Evolutionary conservation across 1,140 invertebrate genomes (phyloP).

Genomic region (Aphelinus atriplicis): DNA sequence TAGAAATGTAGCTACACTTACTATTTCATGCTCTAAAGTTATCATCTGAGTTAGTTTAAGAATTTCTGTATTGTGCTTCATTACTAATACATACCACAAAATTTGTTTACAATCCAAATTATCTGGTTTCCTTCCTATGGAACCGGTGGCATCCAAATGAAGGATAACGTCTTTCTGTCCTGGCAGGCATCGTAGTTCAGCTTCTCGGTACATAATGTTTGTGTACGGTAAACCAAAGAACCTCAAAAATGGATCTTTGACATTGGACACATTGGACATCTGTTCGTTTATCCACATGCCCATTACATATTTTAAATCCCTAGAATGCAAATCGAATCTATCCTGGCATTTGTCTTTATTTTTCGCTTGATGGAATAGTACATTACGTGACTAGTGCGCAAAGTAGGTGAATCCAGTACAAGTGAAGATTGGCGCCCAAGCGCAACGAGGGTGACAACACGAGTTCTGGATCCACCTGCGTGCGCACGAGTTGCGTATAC

Average conservation of each 20-base stretch:
- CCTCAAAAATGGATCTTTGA: slow-evolving; percentile 31
- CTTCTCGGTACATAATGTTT: slow-evolving; percentile 27
- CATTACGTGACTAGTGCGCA: too few relatives aligned
- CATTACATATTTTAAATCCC: slow-evolving; percentile 22
- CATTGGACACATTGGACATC: not conserved
- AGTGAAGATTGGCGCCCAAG: too few relatives aligned
- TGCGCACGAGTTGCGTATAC: too few relatives aligned
- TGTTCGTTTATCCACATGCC: slow-evolving; percentile 28
- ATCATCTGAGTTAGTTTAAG: slow-evolving; percentile 37
- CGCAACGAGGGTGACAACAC: too few relatives aligned
- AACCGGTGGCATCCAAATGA: slow-evolving; percentile 40
- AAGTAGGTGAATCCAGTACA: too few relatives aligned
- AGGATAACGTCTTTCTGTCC: not conserved
- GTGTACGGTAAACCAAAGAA: slow-evolving; percentile 17
- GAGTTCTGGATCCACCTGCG: too few relatives aligned
- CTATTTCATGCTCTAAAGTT: slow-evolving; percentile 27
- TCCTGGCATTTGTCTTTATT: slow-evolving; percentile 28
- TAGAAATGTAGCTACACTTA: not conserved
- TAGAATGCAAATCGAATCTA: slow-evolving; percentile 13
- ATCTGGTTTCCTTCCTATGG: slow-evolving; percentile 29
- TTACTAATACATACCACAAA: slow-evolving; percentile 37
- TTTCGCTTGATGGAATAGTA: slow-evolving; percentile 5
- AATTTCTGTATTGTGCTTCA: slow-evolving; percentile 8
- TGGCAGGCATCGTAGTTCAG: slow-evolving; percentile 16
- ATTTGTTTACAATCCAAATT: slow-evolving; percentile 29